Evolutionary conservation across 2,797 vertebrate species (phyloP).

Genomic region (Lepilemur septentrionalis): DNA sequence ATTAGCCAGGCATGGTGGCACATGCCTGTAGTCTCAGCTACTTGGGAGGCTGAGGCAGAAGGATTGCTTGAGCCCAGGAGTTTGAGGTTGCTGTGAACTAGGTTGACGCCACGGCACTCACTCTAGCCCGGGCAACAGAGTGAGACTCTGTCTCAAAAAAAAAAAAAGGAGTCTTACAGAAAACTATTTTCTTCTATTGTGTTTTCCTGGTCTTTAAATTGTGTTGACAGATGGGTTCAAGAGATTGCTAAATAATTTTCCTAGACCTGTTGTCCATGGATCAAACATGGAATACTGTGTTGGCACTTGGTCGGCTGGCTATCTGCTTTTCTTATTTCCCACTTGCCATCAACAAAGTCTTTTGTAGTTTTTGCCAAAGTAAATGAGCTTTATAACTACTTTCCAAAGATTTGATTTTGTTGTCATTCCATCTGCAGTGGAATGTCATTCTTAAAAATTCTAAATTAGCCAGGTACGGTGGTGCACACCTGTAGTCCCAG

Average conservation of each 20-base stretch:
- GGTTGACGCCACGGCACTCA: too few species aligned
- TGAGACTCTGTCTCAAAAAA: too few species aligned
- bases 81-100: too few species aligned
- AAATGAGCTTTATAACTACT: background rate
- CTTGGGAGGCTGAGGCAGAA: too few species aligned
- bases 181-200: slow-evolving; percentile 16
- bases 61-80: too few species aligned
- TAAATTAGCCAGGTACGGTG: background rate
- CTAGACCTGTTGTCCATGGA: background rate
- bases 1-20: too few species aligned
- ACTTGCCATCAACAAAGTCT: background rate
- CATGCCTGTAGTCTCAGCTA: too few species aligned
- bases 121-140: too few species aligned
- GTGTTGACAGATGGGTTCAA: background rate
- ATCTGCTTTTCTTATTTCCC: background rate
- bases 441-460: slow-evolving; percentile 16
- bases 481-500: background rate
- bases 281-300: background rate
- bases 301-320: background rate
- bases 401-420: slow-evolving; percentile 31
- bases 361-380: slow-evolving; percentile 13
- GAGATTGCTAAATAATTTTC: slow-evolving; percentile 2
- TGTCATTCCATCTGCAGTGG: background rate
- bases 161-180: background rate
- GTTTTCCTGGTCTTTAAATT: slow-evolving; percentile 41